Evolutionary conservation across 2,888 invertebrate genomes (phyloP).

Genomic region (Coecobrya sp.): DNA sequence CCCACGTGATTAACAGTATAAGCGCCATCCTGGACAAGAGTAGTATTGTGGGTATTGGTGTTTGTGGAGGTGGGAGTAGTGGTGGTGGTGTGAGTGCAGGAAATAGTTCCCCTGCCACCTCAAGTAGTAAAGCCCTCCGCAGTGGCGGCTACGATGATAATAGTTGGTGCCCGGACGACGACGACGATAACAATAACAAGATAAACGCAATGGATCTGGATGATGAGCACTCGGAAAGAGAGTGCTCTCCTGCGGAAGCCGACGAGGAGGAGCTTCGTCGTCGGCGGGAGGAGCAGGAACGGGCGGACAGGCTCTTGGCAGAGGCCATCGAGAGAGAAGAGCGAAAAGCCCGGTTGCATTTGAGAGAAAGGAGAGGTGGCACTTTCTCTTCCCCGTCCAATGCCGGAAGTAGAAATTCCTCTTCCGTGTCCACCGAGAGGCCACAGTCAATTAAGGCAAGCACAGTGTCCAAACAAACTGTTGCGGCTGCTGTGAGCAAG

Average conservation of each 20-base stretch:
- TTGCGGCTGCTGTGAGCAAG: slow-evolving; percentile 77
- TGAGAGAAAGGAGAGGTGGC: slow-evolving; percentile 84
- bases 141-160: slow-evolving; percentile 78
- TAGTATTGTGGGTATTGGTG: slow-evolving; percentile 1
- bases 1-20: slow-evolving; percentile 32
- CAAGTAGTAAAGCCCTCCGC: slow-evolving; percentile 55
- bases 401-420: slow-evolving; percentile 65
- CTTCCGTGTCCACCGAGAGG: slow-evolving; percentile 72
- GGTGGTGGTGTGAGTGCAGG: neutral
- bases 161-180: slow-evolving; percentile 73
- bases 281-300: slow-evolving; percentile 85
- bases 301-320: slow-evolving; percentile 86
- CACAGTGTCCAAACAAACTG: slow-evolving; percentile 73
- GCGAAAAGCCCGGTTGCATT: slow-evolving; percentile 83
- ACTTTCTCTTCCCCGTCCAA: slow-evolving; percentile 64
- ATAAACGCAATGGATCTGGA: slow-evolving; percentile 72
- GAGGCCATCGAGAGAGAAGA: slow-evolving; percentile 86
- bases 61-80: slow-evolving; percentile 18
- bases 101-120: neutral
- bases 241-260: slow-evolving; percentile 38
- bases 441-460: slow-evolving; percentile 51
- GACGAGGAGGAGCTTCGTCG: slow-evolving; percentile 83
- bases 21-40: slow-evolving; percentile 41
- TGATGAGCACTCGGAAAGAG: slow-evolving; percentile 59
- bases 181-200: slow-evolving; percentile 69